Evolutionary conservation across 2,797 vertebrate species (phyloP).

Genomic region (Sebastes dallii): DNA sequence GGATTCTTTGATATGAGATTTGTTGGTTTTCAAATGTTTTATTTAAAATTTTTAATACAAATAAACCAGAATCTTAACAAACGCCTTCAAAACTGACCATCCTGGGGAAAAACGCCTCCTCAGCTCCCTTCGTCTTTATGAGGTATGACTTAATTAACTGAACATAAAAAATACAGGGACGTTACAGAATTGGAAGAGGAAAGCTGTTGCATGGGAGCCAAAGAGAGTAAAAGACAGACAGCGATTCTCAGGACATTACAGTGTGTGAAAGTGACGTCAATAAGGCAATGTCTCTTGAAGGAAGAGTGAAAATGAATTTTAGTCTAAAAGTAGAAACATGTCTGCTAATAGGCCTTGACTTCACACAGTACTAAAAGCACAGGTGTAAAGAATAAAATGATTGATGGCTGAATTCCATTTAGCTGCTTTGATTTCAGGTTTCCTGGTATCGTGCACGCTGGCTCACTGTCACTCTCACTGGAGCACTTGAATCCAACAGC

Average conservation of each 20-base stretch:
- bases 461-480: too few relatives aligned
- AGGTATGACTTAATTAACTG: neutral
- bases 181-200: neutral
- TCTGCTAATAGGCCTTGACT: neutral
- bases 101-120: neutral
- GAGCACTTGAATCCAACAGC: too few relatives aligned
- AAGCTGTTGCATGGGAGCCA: neutral
- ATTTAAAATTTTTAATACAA: neutral
- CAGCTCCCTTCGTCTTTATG: too few relatives aligned
- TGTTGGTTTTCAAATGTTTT: neutral
- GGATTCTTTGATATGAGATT: neutral
- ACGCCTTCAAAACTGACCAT: neutral
- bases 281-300: neutral
- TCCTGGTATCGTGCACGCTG: too few relatives aligned
- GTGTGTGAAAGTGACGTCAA: neutral
- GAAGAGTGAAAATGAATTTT: neutral
- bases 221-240: neutral
- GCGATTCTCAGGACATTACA: neutral
- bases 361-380: too few relatives aligned
- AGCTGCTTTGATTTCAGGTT: too few relatives aligned
- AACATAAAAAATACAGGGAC: neutral
- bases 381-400: too few relatives aligned
- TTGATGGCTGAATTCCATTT: too few relatives aligned
- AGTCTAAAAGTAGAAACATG: neutral
- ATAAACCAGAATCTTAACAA: neutral